Evolutionary conservation across 1,140 invertebrate species (phyloP), one percentile per base, ranked within the genome.

Genomic region (Rhizoglyphus robini): DNA sequence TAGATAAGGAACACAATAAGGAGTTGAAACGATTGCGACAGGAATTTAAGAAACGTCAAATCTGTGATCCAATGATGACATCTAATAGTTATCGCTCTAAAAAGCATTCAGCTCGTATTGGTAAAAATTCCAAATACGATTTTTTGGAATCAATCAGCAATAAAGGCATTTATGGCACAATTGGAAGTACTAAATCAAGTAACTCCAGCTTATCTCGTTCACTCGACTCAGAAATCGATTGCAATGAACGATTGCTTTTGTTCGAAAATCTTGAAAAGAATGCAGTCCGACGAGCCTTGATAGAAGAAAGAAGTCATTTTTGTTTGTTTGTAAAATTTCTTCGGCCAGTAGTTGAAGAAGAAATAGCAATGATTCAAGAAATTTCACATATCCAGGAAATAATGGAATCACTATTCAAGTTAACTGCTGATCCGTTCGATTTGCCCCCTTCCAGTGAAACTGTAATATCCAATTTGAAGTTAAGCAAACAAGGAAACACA

Each of bases 211-310:
- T 65, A 31, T 32, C 54, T 13, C 54, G 49, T 29, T 59, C 64
- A 27, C 23, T 65, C 32, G 49, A 65, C 30, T 65, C 54, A 2
- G 58, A 60, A 18, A 41, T 46, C 11, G 32, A 38, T 18, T 34
- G 38, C 23, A 90, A 90, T 73, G 85, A 90, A 71, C 84, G 89
- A 69, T 86, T 88, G 66, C 82, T 86, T 65, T 81, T 87, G 70
- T 77, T 96, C 63, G 91, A 96, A 75, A 90, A 95, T 71, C 86
- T 87, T 38, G 91, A 96, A 74, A 90, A 91, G 76, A 87, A 88
- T 72, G 88, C 90, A 0, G 84, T 96, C 20, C 81, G 90, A 62
- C 86, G 85, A 3, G 91, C 89, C 2, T 81, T 96, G 41, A 83
- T 95, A n/a, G 92, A 96, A 77, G 92, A 96, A 74, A 79, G 92